Conservation (phyloP, 2,888 invertebrate species). For the Caenorhabditis uteleia region DNA sequence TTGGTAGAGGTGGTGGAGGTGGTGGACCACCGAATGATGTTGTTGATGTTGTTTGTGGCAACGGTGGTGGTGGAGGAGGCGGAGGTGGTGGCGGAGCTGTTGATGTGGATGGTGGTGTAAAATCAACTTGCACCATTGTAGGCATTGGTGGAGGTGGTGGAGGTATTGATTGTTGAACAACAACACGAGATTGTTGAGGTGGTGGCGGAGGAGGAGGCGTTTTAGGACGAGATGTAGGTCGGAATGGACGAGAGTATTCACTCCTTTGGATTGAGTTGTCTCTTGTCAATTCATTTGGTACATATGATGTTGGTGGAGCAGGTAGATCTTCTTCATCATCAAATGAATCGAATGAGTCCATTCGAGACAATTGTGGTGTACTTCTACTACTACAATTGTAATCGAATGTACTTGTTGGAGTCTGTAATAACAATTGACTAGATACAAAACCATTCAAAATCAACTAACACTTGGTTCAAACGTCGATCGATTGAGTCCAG, state of each 20-base stretch:
- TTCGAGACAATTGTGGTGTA: slow-evolving; percentile 41
- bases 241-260: slow-evolving; percentile 60
- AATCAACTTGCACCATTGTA: slow-evolving; percentile 33
- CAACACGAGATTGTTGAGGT: slow-evolving; percentile 5
- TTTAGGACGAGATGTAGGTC: slow-evolving; percentile 55
- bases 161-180: slow-evolving; percentile 15
- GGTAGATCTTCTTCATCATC: slow-evolving; percentile 42
- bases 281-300: slow-evolving; percentile 11
- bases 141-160: slow-evolving; percentile 9
- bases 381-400: slow-evolving; percentile 34
- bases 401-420: slow-evolving; percentile 19
- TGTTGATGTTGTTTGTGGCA: neutral
- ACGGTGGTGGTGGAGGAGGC: slow-evolving; percentile 68
- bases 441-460: neutral
- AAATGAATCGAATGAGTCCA: slow-evolving; percentile 49
- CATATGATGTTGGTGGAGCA: slow-evolving; percentile 11
- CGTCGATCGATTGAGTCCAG: slow-evolving; percentile 31
- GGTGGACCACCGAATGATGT: slow-evolving; percentile 33
- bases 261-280: slow-evolving; percentile 27
- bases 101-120: slow-evolving; percentile 41
- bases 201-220: slow-evolving; percentile 72
- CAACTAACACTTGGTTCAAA: slow-evolving; percentile 20
- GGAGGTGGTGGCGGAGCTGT: slow-evolving; percentile 53
- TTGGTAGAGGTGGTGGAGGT: slow-evolving; percentile 55
- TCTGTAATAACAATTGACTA: slow-evolving; percentile 11